Conservation (phyloP, 2,797 vertebrate species). For the Tachyglossus aculeatus region DNA sequence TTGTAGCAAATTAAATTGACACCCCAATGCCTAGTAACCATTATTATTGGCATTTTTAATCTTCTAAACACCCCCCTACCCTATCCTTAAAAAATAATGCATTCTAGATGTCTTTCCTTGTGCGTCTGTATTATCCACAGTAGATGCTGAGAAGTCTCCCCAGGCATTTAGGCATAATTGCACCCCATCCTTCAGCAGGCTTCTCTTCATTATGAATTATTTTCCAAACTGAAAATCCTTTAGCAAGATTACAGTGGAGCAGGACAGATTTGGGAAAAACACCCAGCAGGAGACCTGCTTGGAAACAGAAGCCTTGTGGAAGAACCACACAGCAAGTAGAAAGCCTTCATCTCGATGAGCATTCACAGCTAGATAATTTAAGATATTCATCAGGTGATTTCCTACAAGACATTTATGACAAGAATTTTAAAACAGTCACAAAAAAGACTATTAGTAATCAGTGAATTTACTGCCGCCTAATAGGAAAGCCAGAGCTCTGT, state of each 20-base stretch:
- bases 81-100: too few relatives aligned
- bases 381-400: slow-evolving; percentile 64
- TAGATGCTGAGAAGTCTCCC: background rate
- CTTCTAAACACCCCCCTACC: too few relatives aligned
- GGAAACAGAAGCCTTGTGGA: background rate
- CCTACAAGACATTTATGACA: slow-evolving; percentile 68
- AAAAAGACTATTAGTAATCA: slow-evolving; percentile 17
- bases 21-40: too few relatives aligned
- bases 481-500: background rate
- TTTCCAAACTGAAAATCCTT: slow-evolving; percentile 24
- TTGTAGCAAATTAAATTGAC: too few relatives aligned
- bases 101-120: background rate
- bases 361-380: slow-evolving; percentile 67
- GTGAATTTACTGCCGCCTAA: background rate
- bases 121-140: fast-evolving
- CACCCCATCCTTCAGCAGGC: background rate
- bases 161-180: background rate
- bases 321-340: background rate
- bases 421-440: slow-evolving; percentile 64
- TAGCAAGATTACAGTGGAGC: slow-evolving; percentile 34
- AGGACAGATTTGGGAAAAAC: background rate
- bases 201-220: background rate
- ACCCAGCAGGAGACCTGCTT: slow-evolving; percentile 20
- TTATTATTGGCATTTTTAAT: too few relatives aligned
- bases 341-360: slow-evolving; percentile 63